Conservation (phyloP, 2,888 invertebrate species). For the Sinelater perroti region DNA sequence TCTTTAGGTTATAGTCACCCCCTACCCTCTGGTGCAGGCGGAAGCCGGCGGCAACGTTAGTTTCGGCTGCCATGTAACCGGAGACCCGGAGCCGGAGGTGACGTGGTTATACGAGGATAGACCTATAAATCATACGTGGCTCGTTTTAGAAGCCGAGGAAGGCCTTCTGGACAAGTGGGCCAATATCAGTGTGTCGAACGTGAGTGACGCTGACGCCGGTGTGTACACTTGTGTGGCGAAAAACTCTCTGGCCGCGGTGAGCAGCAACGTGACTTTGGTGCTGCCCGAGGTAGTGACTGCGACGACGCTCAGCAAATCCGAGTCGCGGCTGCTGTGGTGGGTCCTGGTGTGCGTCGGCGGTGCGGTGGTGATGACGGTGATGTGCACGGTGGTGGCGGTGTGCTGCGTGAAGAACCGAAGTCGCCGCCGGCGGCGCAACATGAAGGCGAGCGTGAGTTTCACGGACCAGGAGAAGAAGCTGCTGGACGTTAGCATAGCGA, state of each 20-base stretch:
- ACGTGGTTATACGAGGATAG: slow-evolving; percentile 84
- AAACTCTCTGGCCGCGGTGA: slow-evolving; percentile 71
- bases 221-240: slow-evolving; percentile 84
- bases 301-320: slow-evolving; percentile 78
- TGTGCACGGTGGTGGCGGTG: slow-evolving; percentile 69
- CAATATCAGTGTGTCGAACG: slow-evolving; percentile 83
- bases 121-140: slow-evolving; percentile 65
- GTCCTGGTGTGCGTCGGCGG: slow-evolving; percentile 77
- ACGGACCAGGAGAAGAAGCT: slow-evolving; percentile 90
- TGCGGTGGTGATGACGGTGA: slow-evolving; percentile 69
- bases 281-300: slow-evolving; percentile 77
- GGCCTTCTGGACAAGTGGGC: slow-evolving; percentile 70
- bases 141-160: slow-evolving; percentile 61
- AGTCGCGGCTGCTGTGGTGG: slow-evolving; percentile 77
- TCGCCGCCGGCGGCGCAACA: slow-evolving; percentile 70
- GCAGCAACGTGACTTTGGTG: slow-evolving; percentile 71
- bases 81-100: slow-evolving; percentile 84
- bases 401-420: slow-evolving; percentile 66
- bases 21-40: slow-evolving; percentile 67
- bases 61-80: slow-evolving; percentile 81
- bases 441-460: slow-evolving; percentile 82
- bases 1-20: slow-evolving; percentile 51
- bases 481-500: slow-evolving; percentile 80
- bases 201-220: slow-evolving; percentile 83
- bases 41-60: slow-evolving; percentile 85